Evolutionary conservation across 2,113 vertebrate species (phyloP), one percentile per base, ranked within the genome.

Genomic region (Bujurquina vittata): DNA sequence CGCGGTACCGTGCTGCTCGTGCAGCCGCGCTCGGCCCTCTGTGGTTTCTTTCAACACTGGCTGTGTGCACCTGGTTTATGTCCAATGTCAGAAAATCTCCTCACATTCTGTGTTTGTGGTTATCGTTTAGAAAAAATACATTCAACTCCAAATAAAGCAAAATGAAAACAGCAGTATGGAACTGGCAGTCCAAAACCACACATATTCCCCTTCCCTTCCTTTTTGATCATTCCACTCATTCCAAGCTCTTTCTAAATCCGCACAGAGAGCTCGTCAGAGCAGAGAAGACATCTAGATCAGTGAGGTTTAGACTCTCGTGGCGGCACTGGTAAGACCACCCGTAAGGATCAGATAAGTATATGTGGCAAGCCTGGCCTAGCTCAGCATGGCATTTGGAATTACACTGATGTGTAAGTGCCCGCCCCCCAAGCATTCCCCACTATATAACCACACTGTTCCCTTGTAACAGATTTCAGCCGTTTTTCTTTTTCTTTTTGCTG

Each of bases 401-500:
- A 94, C 87, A 91, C 88, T 92, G 89, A 80, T 72, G 65, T 72
- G 52, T 52, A 72, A 78, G 75, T 49, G 79, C 43, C 18, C 43
- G 72, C 61, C 75, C 7, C 73, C 67, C 17, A 72, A 52, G 31
- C 57, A 58, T 58, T 83, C 86, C 74, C 35, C 65, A 62, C 67
- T 60, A 26, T 75, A 84, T 84, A 93, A 93, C 91, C 92, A 84
- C 91, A 91, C 90, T 85, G 87, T 89, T 94, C 88, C 90, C 91
- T 91, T 80, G 93, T 95, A 92, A 95, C 88, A 93, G 89, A 92
- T 94, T 95, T 94, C 92, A 94, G 88, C 92, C 93, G 93, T 84
- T 92, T n/a, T n/a, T n/a, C n/a, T 93, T 84, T 76, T 91, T 84
- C 79, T 92, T 93, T 84, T 76, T 91, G 85, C 79, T 84, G 59